Evolutionary conservation across 2,888 invertebrate genomes (phyloP).

Genomic region (Hipparchia semele): DNA sequence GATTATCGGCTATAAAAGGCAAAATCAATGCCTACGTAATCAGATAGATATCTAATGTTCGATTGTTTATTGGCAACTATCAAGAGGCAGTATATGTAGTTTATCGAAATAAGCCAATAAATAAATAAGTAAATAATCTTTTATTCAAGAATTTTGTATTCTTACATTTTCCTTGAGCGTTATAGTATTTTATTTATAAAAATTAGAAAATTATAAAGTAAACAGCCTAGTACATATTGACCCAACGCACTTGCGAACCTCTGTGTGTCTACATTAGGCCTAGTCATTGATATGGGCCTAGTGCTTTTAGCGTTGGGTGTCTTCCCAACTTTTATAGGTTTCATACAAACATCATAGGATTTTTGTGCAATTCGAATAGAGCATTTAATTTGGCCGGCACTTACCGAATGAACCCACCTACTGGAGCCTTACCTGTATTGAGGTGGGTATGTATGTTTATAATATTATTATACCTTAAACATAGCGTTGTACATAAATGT

Average conservation of each 20-base stretch:
- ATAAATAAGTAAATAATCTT: too few species aligned
- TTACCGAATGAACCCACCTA: neutral
- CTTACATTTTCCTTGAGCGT: neutral
- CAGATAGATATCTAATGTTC: conserved; percentile 19
- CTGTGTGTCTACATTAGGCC: too few species aligned
- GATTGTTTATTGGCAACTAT: conserved; percentile 25
- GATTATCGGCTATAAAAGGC: conserved; percentile 41
- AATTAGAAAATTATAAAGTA: neutral
- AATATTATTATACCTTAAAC: neutral
- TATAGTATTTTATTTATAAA: neutral
- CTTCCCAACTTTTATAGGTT: too few species aligned
- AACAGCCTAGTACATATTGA: neutral
- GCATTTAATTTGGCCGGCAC: too few species aligned
- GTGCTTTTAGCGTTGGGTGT: too few species aligned
- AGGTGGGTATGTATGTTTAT: neutral
- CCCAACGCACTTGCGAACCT: too few species aligned
- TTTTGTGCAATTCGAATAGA: too few species aligned
- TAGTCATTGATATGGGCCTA: too few species aligned
- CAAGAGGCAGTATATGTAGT: neutral
- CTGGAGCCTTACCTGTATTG: neutral
- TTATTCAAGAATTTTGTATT: neutral
- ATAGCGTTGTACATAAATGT: neutral
- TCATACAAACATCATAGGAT: too few species aligned
- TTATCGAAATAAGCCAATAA: conserved; percentile 5
- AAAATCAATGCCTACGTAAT: conserved; percentile 42